Conservation (phyloP, 2,113 vertebrate species). For the Sebastes schlegelii region DNA sequence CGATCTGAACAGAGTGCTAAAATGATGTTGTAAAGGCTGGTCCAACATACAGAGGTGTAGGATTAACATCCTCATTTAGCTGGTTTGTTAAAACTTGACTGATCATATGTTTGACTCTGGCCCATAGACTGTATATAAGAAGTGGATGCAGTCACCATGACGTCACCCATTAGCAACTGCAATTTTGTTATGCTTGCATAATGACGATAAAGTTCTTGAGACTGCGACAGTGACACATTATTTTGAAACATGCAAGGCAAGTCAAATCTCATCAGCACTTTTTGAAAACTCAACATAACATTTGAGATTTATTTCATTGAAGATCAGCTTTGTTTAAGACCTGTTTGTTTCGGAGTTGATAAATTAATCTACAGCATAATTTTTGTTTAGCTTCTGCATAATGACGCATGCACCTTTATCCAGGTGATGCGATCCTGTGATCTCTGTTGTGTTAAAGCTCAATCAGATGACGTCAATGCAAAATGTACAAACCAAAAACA, state of each 20-base stretch:
- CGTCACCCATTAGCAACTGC: no score
- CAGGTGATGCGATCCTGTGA: conserved; percentile 15
- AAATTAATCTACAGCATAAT: conserved; percentile 30
- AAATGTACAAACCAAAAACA: conserved; percentile 26
- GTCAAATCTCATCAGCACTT: neutral
- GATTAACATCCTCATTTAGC: neutral
- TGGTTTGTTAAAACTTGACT: conserved; percentile 2
- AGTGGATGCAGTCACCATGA: no score
- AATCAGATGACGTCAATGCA: conserved; percentile 51
- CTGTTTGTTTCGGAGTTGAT: neutral
- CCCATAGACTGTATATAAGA: no score
- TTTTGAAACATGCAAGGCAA: neutral
- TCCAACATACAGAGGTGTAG: neutral
- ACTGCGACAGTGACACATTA: no score
- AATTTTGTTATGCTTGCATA: no score
- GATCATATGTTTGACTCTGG: neutral
- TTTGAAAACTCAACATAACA: no score
- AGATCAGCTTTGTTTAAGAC: neutral
- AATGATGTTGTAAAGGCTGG: neutral
- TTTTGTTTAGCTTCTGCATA: conserved; percentile 52
- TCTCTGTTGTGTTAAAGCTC: conserved; percentile 35
- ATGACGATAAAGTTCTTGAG: no score
- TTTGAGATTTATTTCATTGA: neutral
- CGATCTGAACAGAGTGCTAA: neutral
- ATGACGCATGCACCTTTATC: conserved; percentile 54